Base-by-base conservation (phyloP, 2,888 invertebrate species). In the Candidula unifasciata region DNA sequence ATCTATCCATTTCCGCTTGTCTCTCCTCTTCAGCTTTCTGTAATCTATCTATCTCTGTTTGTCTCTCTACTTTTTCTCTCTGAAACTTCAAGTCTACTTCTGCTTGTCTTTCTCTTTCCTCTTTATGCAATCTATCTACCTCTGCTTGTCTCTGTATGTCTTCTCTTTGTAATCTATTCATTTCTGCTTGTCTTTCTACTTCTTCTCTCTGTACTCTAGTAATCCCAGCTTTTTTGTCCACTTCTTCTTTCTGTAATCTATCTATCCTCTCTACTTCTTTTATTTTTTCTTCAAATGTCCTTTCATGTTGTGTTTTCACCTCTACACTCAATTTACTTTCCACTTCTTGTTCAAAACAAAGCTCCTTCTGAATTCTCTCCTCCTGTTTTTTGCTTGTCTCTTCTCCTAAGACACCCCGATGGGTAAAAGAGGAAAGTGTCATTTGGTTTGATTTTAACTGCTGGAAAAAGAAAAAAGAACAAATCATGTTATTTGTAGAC, bases 351-450 rank as follows among this genome's bases (percentile, higher is more conserved):
- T 80, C 54, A 44, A 3, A 18, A 2, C 52, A 54, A 5, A 76
- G 18, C 54, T 76, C 8, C 18, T 54, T 57, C 54, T 52, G 54
- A 52, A 30, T 10, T 44, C 6, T 27, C n/a, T 76, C 76, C 54
- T 76, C 74, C 54, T 84, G 37, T 69, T 69, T 57, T 71, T 82
- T 85, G 85, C 88, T 78, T 89, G 86, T 86, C 89, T 87, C 37
- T 91, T 90, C 54, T 89, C 73, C 82, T 91, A 90, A 91, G 90
- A 91, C 85, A 90, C 90, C 84, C 90, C 90, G 74, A 90, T 83
- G 60, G n/a, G 5, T 21, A 16, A n/a, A n/a, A 24, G 60, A 60
- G n/a, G 60, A 24, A 13, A 60, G 3, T 60, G 21, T 16, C n/a
- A n/a, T 21, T 5, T 24, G 60, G n/a, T n/a, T n/a, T n/a, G n/a